Base-by-base conservation (phyloP, 2,888 invertebrate species). In the Thumatha senex region DNA sequence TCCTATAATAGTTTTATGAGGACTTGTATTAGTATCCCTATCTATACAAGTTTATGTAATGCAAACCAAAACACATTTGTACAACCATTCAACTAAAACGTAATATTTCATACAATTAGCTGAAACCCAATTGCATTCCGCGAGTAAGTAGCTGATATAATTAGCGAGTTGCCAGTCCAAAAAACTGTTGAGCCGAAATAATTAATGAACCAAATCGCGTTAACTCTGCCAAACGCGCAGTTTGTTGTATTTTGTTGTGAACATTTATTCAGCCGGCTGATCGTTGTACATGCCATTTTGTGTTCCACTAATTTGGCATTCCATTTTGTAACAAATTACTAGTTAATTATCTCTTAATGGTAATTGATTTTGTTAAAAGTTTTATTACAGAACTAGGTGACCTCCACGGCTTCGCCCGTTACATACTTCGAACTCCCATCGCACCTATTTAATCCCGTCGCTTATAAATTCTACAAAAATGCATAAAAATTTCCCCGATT, bases 131-230 rank as follows among this genome's bases (percentile, higher is more conserved):
- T 46, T 46, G 38, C 46, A 49, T 63, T 56, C 46, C 44, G 31
- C 47, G 51, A 53, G 43, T 38, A 15, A 2, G 31, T 31, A 31
- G 41, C 44, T 36, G 46, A 50, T 30, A 43, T 61, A 64, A 67
- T 67, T 58, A 67, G 65, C 52, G 51, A 54, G 61, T 61, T 57
- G 53, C 44, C 47, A 12, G 41, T 40, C 46, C 54, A 50, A 67
- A 67, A 67, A 65, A 64, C 56, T 61, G 65, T 54, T 51, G 51
- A 64, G 58, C 61, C 55, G 65, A 58, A 53, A 51, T 61, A 65
- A 54, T 67, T 56, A 64, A 64, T 67, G 65, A 61, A 64, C 61
- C 65, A 46, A 50, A 64, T 53, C 68, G 47, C 48, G 61, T 63
- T 63, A 67, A 61, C 58, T 44, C 38, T 44, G 34, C 48, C 24